Base-by-base conservation (phyloP, 2,888 invertebrate genomes). In the Polylopha cassiicola region DNA sequence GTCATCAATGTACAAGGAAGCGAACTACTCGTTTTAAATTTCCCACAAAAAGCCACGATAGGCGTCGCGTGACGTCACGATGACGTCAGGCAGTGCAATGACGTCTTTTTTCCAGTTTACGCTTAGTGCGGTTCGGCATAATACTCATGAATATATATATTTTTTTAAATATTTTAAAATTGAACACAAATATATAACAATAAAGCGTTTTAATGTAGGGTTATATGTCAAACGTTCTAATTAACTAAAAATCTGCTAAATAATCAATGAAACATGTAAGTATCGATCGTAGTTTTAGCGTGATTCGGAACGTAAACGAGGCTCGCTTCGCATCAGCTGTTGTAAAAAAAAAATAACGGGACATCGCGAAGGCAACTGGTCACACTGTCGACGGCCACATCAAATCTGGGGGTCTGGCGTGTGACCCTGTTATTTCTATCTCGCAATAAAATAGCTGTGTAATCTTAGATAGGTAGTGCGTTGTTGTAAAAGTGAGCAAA, bases 361-460 rank as follows among this genome's bases (percentile, higher is more conserved):
- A 80, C 66, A 76, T 74, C 68, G 65, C 65, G 68, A 76, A 76
- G 67, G 62, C 54, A 73, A 76, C 78, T 85, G 84, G 84, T 82
- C 82, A 84, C 84, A 79, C 81, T 59, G 31, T 43, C 45, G 78
- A 75, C 80, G 77, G 84, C 84, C 84, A 85, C 84, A 84, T 84
- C 84, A 82, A 84, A 73, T 78, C 77, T 73, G 78, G 79, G 82
- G 81, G 81, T 78, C 77, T 84, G 75, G 82, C 81, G 84, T 71
- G 70, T 85, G 84, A 84, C 84, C 82, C 84, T 85, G 82, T 82
- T 84, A 81, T 66, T 82, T 80, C 78, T 78, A 80, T 79, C 70
- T 72, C 77, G 70, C 73, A 81, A 78, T 84, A 82, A 79, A 84
- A 80, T 81, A 82, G 78, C 80, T 84, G 76, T 82, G 76, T 78